These are phyloP conservation scores for Collichthys lucidus DNA, from an alignment of 2,113 vertebrate genomes.

Conservation along the genomic window DNA sequence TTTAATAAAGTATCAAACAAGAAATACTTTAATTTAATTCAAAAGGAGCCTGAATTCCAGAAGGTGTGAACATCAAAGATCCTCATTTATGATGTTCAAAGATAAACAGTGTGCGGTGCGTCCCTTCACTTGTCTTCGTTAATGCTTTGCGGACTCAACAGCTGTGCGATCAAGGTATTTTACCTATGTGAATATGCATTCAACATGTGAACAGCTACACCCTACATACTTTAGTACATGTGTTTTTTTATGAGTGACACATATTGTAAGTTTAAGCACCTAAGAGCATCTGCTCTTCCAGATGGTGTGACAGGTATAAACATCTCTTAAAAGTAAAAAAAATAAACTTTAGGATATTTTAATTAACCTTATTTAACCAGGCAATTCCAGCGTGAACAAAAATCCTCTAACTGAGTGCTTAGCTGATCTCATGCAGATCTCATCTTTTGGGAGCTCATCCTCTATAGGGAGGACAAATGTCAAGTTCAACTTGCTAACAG, in stretches of 20 bases:
- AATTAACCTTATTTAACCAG: conserved; percentile 28
- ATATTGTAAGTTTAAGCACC: background rate
- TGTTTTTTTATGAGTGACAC: background rate
- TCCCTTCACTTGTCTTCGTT: conserved; percentile 44
- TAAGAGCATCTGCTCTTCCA: conserved; percentile 19
- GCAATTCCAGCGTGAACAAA: background rate
- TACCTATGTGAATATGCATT: background rate
- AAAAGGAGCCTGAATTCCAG: background rate
- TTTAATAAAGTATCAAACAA: conserved; percentile 31
- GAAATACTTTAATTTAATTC: conserved; percentile 4
- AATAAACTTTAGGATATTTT: conserved; percentile 9
- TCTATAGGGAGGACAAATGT: conserved; percentile 17
- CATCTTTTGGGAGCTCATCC: background rate
- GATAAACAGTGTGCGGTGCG: conserved; percentile 28
- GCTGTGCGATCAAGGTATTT: conserved; percentile 3
- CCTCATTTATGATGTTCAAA: conserved; percentile 38
- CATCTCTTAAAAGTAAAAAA: background rate
- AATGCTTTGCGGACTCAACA: conserved; percentile 19
- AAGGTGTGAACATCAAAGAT: conserved; percentile 24
- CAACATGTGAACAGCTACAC: background rate
- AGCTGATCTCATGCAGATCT: too few species aligned
- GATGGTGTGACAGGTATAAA: background rate
- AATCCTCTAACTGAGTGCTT: background rate
- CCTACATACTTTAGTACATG: background rate
- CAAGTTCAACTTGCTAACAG: conserved; percentile 20